A percentile compares a stretch with the other conserved stretches of the same genome.
Evolutionary conservation across 2,888 invertebrate genomes (phyloP).

Genomic region (Ecliptopera silaceata): DNA sequence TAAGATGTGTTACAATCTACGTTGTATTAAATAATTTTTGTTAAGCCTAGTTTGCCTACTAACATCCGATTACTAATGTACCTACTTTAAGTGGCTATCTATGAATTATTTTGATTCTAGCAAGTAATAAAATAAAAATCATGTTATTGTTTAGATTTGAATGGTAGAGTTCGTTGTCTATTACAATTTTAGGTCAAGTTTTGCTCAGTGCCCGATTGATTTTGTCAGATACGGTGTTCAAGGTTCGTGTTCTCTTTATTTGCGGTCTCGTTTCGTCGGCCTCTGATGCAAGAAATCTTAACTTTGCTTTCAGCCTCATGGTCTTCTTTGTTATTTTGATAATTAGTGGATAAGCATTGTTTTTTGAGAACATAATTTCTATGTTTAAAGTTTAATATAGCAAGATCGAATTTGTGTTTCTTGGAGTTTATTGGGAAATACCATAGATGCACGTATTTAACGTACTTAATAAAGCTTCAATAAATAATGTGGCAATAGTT

Average conservation of each 20-base stretch:
- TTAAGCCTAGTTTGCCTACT: slow-evolving; percentile 19
- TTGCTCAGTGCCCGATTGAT: slow-evolving; percentile 79
- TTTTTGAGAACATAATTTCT: slow-evolving; percentile 60
- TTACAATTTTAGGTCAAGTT: slow-evolving; percentile 78
- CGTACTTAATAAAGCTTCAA: slow-evolving; percentile 8
- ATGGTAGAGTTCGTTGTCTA: slow-evolving; percentile 59
- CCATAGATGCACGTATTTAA: slow-evolving; percentile 6
- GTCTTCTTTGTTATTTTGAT: slow-evolving; percentile 77
- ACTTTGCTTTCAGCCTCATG: slow-evolving; percentile 73
- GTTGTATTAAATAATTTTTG: slow-evolving; percentile 5
- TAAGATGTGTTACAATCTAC: slow-evolving; percentile 4
- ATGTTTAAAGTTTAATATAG: slow-evolving; percentile 53
- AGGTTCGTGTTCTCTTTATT: slow-evolving; percentile 82
- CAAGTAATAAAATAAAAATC: background rate
- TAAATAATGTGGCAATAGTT: slow-evolving; percentile 17
- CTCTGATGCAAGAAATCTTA: slow-evolving; percentile 79
- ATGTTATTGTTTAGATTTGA: slow-evolving; percentile 3
- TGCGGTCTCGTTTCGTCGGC: slow-evolving; percentile 80
- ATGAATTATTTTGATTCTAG: slow-evolving; percentile 5
- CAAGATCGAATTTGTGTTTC: slow-evolving; percentile 49
- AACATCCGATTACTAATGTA: slow-evolving; percentile 19
- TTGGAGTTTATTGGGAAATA: slow-evolving; percentile 26
- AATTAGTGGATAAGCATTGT: slow-evolving; percentile 74
- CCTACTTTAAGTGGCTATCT: slow-evolving; percentile 28
- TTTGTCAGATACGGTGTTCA: slow-evolving; percentile 81